These are phyloP conservation scores for Prietella phreatophila DNA, from an alignment of 2,113 vertebrate genomes.

Conservation along the genomic window DNA sequence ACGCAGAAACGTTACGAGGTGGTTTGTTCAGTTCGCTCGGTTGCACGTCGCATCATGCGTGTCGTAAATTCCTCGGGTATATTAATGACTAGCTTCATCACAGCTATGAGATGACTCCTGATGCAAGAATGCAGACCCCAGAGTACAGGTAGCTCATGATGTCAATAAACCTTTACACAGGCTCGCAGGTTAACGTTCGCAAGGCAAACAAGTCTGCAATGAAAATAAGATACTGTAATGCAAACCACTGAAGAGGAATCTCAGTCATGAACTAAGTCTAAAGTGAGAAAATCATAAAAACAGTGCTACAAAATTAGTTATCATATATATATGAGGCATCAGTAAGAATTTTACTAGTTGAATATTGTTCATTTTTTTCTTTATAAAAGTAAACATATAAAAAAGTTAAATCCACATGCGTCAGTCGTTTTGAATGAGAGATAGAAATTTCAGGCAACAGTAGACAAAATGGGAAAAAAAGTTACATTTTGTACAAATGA, in stretches of 20 bases:
- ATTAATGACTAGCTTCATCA: constrained; percentile 65
- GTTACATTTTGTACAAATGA: background rate
- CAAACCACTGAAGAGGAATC: background rate
- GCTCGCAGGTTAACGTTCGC: too few species aligned
- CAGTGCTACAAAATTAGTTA: background rate
- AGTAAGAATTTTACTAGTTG: background rate
- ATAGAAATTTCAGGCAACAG: background rate
- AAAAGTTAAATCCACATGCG: background rate
- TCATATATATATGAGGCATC: background rate
- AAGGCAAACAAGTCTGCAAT: too few species aligned
- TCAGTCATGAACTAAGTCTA: background rate
- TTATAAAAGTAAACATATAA: background rate
- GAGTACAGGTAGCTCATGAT: background rate
- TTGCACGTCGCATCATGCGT: constrained; percentile 64
- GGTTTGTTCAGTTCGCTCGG: constrained; percentile 57
- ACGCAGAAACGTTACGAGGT: constrained; percentile 41
- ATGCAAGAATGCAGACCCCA: constrained; percentile 16
- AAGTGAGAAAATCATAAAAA: background rate
- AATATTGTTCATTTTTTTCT: background rate
- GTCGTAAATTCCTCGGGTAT: constrained; percentile 59
- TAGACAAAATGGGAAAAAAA: background rate
- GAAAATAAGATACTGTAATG: background rate
- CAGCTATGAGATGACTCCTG: constrained; percentile 34
- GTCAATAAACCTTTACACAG: background rate
- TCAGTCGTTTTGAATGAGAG: background rate